Percentiles rank a stretch among this genome's conserved stretches.
These are phyloP conservation scores for Sebastes miniatus DNA, from an alignment of 2,797 vertebrate species.

Conservation along the genomic window DNA sequence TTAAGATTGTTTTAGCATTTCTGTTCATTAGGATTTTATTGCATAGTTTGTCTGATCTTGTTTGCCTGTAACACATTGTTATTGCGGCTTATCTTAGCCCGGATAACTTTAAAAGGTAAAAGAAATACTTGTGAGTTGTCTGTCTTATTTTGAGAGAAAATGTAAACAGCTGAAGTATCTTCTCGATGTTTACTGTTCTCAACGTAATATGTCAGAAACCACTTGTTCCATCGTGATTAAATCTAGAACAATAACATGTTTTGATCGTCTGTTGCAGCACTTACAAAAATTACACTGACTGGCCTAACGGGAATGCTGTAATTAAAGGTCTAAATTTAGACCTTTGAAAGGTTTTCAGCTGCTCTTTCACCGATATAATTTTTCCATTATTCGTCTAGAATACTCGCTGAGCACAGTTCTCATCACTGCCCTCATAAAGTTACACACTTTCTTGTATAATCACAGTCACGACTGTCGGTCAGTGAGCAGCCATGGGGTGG, in stretches of 20 bases:
- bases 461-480: neutral
- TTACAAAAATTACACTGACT: constrained; percentile 47
- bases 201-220: constrained; percentile 35
- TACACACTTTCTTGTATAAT: neutral
- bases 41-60: neutral
- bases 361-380: constrained; percentile 11
- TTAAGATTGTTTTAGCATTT: neutral
- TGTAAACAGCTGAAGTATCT: neutral
- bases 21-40: neutral
- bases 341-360: constrained; percentile 43
- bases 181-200: neutral
- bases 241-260: constrained; percentile 47
- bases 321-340: constrained; percentile 61
- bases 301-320: constrained; percentile 40
- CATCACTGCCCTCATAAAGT: constrained; percentile 10
- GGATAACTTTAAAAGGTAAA: neutral
- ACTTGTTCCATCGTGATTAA: constrained; percentile 21
- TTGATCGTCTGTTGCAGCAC: constrained; percentile 40
- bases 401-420: constrained; percentile 23
- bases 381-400: constrained; percentile 29
- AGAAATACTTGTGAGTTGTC: neutral
- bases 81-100: neutral
- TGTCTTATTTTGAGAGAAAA: neutral
- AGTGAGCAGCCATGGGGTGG: neutral
- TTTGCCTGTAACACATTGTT: neutral